Percentiles rank a stretch among this genome's conserved stretches.
Conservation (phyloP, 1,140 invertebrate genomes). For the Ylistrum balloti region DNA sequence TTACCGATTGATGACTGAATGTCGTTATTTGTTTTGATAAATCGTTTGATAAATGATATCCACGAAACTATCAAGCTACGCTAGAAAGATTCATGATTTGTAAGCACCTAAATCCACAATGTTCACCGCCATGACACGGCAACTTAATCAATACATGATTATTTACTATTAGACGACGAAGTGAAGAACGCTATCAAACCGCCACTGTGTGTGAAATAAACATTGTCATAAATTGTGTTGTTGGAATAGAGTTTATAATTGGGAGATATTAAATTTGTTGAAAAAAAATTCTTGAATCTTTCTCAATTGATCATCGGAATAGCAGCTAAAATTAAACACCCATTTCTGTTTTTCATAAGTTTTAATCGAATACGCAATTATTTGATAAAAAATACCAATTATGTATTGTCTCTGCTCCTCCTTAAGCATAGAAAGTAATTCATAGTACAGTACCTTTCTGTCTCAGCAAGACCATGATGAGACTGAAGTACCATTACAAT, state of each 20-base stretch:
- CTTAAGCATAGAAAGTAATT: no score
- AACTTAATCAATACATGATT: background rate
- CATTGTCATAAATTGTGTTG: no score
- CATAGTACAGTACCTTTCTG: no score
- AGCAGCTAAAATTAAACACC: no score
- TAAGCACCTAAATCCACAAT: background rate
- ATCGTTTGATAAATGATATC: slow-evolving; percentile 13
- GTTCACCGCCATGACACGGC: background rate
- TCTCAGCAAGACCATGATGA: no score
- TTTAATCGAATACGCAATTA: no score
- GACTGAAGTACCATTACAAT: no score
- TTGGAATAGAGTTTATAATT: no score
- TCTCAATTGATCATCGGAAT: no score
- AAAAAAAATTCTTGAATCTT: background rate
- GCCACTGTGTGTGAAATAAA: background rate
- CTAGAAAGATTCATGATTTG: slow-evolving; percentile 20
- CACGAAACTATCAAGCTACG: background rate
- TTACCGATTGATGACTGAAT: background rate
- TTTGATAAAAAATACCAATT: no score
- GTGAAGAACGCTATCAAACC: background rate
- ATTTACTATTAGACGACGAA: background rate
- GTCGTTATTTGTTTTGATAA: slow-evolving; percentile 29
- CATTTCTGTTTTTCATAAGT: no score
- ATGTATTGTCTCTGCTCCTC: no score
- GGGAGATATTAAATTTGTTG: background rate